A percentile compares a stretch with the other conserved stretches of the same genome.
These are phyloP conservation scores for Stichopus chloronotus DNA, from an alignment of 35 echinoderm and acorn worm genomes.

Conservation along the genomic window DNA sequence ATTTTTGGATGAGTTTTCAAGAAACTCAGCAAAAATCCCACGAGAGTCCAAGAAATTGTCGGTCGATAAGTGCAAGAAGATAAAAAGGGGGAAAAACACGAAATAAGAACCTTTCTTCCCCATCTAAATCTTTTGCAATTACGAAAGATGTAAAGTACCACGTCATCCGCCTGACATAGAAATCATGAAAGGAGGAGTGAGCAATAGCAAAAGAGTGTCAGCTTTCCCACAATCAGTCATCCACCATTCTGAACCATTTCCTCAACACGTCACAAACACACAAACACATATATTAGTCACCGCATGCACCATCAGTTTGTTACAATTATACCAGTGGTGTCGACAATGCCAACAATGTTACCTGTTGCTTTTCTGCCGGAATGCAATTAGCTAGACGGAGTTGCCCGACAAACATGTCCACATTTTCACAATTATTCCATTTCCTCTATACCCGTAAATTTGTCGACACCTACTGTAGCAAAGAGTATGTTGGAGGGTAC, in stretches of 20 bases:
- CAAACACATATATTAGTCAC: neutral
- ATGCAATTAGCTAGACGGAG: constrained; percentile 16
- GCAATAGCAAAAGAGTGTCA: neutral
- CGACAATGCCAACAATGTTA: constrained; percentile 4
- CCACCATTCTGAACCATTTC: neutral
- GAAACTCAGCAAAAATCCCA: neutral
- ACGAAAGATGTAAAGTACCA: neutral
- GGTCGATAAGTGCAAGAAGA: neutral
- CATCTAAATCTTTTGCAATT: neutral
- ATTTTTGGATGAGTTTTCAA: neutral
- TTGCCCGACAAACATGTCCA: neutral
- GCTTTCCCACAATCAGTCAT: neutral
- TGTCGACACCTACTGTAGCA: neutral
- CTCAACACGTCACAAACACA: neutral
- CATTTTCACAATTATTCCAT: neutral
- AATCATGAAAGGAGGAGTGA: neutral
- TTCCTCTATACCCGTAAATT: neutral
- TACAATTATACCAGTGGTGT: neutral
- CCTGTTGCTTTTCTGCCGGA: constrained; percentile 20
- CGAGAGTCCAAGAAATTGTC: neutral
- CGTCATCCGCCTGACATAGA: neutral
- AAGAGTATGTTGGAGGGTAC: too few species aligned
- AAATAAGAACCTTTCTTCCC: neutral
- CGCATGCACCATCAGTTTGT: neutral
- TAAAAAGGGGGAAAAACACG: neutral